phyloP scores from a whole-genome alignment of 2,113 vertebrate species.

The Nesoenas mayeri region DNA sequence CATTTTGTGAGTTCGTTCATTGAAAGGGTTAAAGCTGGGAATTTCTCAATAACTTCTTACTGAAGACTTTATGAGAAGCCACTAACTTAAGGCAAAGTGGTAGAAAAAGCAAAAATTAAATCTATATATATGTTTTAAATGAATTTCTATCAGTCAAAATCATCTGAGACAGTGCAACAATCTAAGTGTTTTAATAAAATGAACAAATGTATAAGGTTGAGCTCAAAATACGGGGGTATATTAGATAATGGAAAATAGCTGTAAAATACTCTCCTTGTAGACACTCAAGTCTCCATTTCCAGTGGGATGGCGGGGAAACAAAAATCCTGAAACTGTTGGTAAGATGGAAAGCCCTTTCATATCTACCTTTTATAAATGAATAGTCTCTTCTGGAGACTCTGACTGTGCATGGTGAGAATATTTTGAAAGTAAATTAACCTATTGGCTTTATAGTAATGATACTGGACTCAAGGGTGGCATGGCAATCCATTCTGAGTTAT shows the following conservation, averaged over 20 bases:
- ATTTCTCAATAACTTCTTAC: not conserved
- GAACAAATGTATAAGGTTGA: not conserved
- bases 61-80: not conserved
- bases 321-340: not conserved
- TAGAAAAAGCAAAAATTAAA: too few species aligned
- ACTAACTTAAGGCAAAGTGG: not conserved
- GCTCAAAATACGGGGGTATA: not conserved
- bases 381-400: not conserved
- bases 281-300: not conserved
- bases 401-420: fast-evolving
- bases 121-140: not conserved
- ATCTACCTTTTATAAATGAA: not conserved
- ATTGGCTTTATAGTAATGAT: too few species aligned
- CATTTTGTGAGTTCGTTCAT: not conserved
- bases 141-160: not conserved
- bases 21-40: not conserved
- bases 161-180: not conserved
- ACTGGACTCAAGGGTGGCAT: not conserved
- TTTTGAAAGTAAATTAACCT: not conserved
- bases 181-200: not conserved
- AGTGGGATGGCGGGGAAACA: not conserved
- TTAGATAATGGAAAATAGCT: not conserved
- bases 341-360: not conserved
- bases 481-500: not conserved
- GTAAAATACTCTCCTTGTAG: not conserved